A percentile compares a stretch with the other conserved stretches of the same genome.
Evolutionary conservation across 1,140 invertebrate species (phyloP).

Genomic region (Neodiprion virginianus): DNA sequence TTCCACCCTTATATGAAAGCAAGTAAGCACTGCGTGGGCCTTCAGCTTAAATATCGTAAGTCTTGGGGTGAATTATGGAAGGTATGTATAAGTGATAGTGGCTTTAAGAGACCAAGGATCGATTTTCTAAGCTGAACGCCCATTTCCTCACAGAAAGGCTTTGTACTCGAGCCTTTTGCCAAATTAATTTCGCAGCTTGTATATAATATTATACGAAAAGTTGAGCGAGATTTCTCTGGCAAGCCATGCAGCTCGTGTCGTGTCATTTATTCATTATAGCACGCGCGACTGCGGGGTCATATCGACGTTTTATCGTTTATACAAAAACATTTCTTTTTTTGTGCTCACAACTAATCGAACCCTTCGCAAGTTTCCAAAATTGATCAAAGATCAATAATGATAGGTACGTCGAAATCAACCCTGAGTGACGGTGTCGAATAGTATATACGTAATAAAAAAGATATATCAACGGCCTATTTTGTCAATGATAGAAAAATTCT

Average conservation of each 20-base stretch:
- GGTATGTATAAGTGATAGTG: background rate
- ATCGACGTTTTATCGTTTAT: background rate
- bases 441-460: no score
- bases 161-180: slow-evolving; percentile 57
- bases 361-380: no score
- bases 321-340: no score
- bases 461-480: no score
- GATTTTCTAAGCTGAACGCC: slow-evolving; percentile 52
- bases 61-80: background rate
- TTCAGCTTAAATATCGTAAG: slow-evolving; percentile 48
- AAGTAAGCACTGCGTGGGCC: slow-evolving; percentile 55
- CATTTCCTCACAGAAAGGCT: slow-evolving; percentile 64
- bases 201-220: slow-evolving; percentile 30
- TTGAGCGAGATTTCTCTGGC: slow-evolving; percentile 55
- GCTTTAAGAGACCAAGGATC: background rate
- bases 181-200: slow-evolving; percentile 52
- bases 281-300: slow-evolving; percentile 60
- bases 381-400: no score
- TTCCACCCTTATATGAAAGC: slow-evolving; percentile 46
- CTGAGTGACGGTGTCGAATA: no score
- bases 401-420: no score
- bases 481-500: no score
- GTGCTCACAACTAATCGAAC: no score
- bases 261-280: slow-evolving; percentile 63
- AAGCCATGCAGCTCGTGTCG: slow-evolving; percentile 63